Evolutionary conservation across 2,113 vertebrate genomes (phyloP), one percentile per base, ranked within the genome.

Genomic region (Synchiropus splendidus): DNA sequence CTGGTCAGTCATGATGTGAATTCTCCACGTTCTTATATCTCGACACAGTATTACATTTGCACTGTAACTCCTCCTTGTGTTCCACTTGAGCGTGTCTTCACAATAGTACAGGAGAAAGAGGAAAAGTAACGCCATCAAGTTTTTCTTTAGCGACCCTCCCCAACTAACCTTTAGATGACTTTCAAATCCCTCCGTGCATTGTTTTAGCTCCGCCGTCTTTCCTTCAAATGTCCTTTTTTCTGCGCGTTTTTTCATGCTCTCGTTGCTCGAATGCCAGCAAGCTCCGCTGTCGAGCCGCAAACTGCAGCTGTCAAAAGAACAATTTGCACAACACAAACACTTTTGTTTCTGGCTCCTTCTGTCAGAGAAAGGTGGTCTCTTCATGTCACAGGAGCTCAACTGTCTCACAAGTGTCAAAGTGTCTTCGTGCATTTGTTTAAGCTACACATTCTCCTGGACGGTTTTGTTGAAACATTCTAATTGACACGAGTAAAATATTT

Each of bases 401-500:
- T n/a, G n/a, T n/a, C n/a, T n/a, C n/a, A n/a, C n/a, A n/a, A n/a
- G n/a, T n/a, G n/a, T n/a, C n/a, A n/a, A n/a, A n/a, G n/a, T n/a
- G n/a, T 27, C 4, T 27, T 27, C 8, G 21, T 27, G 4, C 21
- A 27, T 8, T 27, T 27, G 21, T 16, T 32, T 43, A 5, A 42
- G 12, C 9, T 8, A 16, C 2, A 16, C 30, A 33, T 31, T 9
- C 10, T n/a, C 5, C 2, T 8, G n/a, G n/a, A n/a, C n/a, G n/a
- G n/a, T n/a, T n/a, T 8, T 5, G 15, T 12, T 16, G 10, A 18
- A 46, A 50, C 31, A 42, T 12, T 10, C 39, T 10, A 34, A 49
- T 36, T 31, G 44, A 74, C 51, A 57, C 16, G 33, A 40, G 49
- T 81, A 79, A 85, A 84, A 85, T 83, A 81, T 67, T 73, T 62